These are phyloP conservation scores for Camelus dromedarius DNA, from an alignment of 2,113 vertebrate species.

Conservation along the genomic window DNA sequence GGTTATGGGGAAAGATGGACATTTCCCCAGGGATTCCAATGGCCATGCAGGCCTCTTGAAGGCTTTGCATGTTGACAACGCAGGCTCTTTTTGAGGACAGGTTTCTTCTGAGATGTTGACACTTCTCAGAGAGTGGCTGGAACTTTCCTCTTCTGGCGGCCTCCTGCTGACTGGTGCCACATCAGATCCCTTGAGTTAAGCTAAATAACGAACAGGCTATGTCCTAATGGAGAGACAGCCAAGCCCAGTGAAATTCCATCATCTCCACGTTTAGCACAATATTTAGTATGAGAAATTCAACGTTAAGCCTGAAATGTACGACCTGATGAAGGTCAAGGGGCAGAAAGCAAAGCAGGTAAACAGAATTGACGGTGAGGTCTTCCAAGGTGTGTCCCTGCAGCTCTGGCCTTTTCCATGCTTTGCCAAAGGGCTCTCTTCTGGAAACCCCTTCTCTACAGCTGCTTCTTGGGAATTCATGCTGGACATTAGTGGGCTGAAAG, in stretches of 20 bases:
- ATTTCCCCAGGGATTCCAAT: no score
- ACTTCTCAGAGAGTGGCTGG: background rate
- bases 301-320: background rate
- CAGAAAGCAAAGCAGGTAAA: background rate
- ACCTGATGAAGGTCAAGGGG: rapidly evolving
- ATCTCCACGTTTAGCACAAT: background rate
- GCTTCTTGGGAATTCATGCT: background rate
- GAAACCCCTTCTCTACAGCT: background rate
- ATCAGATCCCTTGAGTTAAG: background rate
- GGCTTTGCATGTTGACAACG: background rate
- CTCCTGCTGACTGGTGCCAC: background rate
- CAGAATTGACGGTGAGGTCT: rapidly evolving
- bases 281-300: background rate
- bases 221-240: background rate
- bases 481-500: no score
- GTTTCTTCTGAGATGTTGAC: background rate
- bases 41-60: background rate
- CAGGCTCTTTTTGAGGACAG: background rate
- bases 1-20: background rate
- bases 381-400: rapidly evolving
- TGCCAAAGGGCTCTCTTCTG: background rate
- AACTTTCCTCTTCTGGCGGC: background rate
- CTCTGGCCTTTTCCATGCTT: rapidly evolving
- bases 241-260: background rate
- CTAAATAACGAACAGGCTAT: background rate